These are phyloP conservation scores for Bubo scandiacus DNA, from an alignment of 2,113 vertebrate genomes.

Conservation along the genomic window DNA sequence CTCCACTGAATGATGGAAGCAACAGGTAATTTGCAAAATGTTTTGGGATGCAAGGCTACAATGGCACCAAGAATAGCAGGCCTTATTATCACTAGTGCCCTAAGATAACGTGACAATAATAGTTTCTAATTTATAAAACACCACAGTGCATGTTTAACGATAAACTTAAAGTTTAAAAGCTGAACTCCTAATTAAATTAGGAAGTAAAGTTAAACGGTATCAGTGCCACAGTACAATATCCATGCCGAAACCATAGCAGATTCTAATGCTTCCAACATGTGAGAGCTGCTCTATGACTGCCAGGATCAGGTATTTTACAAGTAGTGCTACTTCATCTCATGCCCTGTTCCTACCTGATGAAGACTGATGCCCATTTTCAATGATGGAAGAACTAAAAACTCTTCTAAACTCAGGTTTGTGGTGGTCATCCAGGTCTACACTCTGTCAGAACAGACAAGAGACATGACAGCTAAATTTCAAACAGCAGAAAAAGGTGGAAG, in stretches of 20 bases:
- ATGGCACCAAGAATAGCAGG: not conserved
- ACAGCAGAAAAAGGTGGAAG: not conserved
- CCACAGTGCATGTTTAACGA: not conserved
- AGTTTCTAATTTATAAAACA: not conserved
- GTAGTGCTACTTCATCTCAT: not conserved
- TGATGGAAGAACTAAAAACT: conserved; percentile 38
- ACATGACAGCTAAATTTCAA: not conserved
- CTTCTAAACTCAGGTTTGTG: conserved; percentile 58
- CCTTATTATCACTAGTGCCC: not conserved
- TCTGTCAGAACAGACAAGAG: conserved; percentile 62
- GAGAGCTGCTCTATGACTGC: not conserved
- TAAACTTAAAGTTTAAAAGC: not conserved
- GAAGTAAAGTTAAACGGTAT: not conserved
- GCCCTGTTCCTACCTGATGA: conserved; percentile 62
- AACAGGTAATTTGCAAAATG: not conserved
- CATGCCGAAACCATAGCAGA: not conserved
- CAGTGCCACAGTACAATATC: not conserved
- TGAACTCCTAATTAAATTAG: not conserved
- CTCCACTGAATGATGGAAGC: not conserved
- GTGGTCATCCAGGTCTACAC: conserved; percentile 67
- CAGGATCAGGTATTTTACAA: not conserved
- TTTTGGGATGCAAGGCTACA: not conserved
- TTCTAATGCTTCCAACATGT: not conserved
- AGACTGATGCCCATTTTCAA: conserved; percentile 74
- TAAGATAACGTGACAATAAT: not conserved